These are phyloP conservation scores for Oryzias javanicus DNA, from an alignment of 2,113 vertebrate genomes.

Conservation along the genomic window DNA sequence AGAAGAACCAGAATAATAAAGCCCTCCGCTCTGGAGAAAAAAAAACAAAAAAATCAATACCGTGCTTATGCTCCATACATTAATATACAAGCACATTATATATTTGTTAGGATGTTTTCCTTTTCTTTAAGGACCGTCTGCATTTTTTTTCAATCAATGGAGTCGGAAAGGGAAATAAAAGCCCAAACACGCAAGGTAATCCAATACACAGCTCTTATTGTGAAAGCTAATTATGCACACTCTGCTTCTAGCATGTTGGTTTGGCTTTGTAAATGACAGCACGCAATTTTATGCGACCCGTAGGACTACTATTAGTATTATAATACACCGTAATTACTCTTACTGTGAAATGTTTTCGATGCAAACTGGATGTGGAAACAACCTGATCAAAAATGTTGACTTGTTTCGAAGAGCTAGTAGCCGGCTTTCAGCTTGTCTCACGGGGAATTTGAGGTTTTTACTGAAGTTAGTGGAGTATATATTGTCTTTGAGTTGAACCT, in stretches of 20 bases:
- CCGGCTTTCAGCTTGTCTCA: slow-evolving; percentile 49
- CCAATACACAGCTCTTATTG: slow-evolving; percentile 30
- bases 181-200: slow-evolving; percentile 26
- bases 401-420: slow-evolving; percentile 56
- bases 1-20: slow-evolving; percentile 71
- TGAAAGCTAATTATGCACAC: slow-evolving; percentile 49
- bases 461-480: slow-evolving; percentile 52
- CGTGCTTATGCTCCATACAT: slow-evolving; percentile 45
- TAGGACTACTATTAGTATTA: slow-evolving; percentile 61
- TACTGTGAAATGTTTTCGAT: slow-evolving; percentile 44
- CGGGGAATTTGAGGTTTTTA: slow-evolving; percentile 56
- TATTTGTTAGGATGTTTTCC: slow-evolving; percentile 18
- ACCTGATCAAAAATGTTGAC: slow-evolving; percentile 56
- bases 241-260: slow-evolving; percentile 52
- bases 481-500: slow-evolving; percentile 52
- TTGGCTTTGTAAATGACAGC: slow-evolving; percentile 56
- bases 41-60: slow-evolving; percentile 47
- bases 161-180: neutral
- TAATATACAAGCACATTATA: slow-evolving; percentile 16
- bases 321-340: slow-evolving; percentile 62
- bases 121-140: slow-evolving; percentile 1
- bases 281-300: slow-evolving; percentile 49
- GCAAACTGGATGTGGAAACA: slow-evolving; percentile 64
- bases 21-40: slow-evolving; percentile 48
- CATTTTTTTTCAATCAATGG: slow-evolving; percentile 40